These are phyloP conservation scores for Melanocharis versteri DNA, from an alignment of 2,113 vertebrate species.

Conservation along the genomic window DNA sequence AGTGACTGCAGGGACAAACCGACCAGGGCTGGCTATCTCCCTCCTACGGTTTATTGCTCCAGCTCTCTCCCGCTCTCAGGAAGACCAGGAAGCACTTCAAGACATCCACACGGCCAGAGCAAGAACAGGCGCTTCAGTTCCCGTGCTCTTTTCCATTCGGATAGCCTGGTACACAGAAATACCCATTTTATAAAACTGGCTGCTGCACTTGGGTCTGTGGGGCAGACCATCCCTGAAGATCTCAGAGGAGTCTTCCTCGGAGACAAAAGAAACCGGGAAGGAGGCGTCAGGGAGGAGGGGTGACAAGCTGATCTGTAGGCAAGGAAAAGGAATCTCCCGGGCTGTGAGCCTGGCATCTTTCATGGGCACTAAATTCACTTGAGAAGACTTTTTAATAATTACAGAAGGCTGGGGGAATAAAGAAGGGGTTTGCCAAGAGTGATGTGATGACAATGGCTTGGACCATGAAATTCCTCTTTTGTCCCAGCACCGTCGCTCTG, in stretches of 20 bases:
- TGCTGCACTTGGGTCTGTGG: not conserved
- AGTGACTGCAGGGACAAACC: not conserved
- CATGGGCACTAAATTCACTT: conserved; percentile 5
- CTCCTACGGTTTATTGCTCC: fast-evolving
- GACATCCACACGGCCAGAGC: not conserved
- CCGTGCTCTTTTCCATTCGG: not conserved
- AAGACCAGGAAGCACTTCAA: not conserved
- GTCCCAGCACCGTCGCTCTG: not conserved
- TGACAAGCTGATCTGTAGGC: not conserved
- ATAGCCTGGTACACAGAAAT: not conserved
- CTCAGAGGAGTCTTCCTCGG: not conserved
- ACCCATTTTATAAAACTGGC: not conserved
- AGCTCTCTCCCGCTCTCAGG: not conserved
- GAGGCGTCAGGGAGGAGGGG: not conserved
- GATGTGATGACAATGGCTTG: conserved; percentile 27
- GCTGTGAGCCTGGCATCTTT: not conserved
- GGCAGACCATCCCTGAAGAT: not conserved
- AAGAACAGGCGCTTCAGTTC: not conserved
- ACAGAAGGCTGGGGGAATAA: not conserved
- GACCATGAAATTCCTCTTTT: not conserved
- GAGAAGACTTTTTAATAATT: conserved; percentile 24
- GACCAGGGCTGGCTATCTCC: fast-evolving
- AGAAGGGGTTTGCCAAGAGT: conserved; percentile 15
- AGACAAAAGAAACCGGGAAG: not conserved
- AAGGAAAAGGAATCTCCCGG: not conserved